Base-by-base conservation (phyloP, 2,888 invertebrate genomes). In the Caprella mutica region DNA sequence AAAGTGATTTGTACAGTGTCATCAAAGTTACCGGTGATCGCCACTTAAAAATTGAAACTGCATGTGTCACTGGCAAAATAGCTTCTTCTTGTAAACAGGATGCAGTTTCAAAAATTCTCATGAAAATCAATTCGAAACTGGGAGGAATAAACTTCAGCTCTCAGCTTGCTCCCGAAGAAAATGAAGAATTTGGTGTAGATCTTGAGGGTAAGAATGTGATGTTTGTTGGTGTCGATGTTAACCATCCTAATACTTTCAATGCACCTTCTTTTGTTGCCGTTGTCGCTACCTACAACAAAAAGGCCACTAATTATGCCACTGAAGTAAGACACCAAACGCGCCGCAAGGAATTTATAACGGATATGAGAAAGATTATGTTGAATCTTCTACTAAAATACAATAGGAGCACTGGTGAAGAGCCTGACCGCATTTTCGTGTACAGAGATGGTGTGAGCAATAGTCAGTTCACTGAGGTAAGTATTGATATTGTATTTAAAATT, bases 371-470 rank as follows among this genome's bases (percentile, higher is more conserved):
- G 0, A 85, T 87, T 71, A 56, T 54, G 6, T 56, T 33, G n/a
- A 79, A 80, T 6, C 85, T 89, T 59, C 72, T 90, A 48, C 67
- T 71, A 1, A 74, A 77, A 14, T 91, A 82, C 70, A 69, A 71
- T 33, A n/a, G 46, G 29, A 69, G 72, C 12, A 80, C 78, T 2
- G 70, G 70, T 0, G 35, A 52, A 6, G 72, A 79, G 58, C 86
- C 86, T 0, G 69, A 70, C 43, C 78, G 77, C 65, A 82, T 91
- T 51, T 79, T 85, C 44, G 85, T 87, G 58, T 74, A 69, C 64
- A 79, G 91, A 1, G 91, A 91, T 70, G 91, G 91, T 0, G 90
- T 91, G 0, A 85, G 86, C 0, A 89, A 91, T 68, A 88, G 89
- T 0, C 86, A 90, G 67, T 88, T 90, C 69, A 73, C 77, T 3